Percentiles rank a stretch among this genome's conserved stretches.
Evolutionary conservation across 2,797 vertebrate species (phyloP).

Genomic region (Meda fulgida): DNA sequence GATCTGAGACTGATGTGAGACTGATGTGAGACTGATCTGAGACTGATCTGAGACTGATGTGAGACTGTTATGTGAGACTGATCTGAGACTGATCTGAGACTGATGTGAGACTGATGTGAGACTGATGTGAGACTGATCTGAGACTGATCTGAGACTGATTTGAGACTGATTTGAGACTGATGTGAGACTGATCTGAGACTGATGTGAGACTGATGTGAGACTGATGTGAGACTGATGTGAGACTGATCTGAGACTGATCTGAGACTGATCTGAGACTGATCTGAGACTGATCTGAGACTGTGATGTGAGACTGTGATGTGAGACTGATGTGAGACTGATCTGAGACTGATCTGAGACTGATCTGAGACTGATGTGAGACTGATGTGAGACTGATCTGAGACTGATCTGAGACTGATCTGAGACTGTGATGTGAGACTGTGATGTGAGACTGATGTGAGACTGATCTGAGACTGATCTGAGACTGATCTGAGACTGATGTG

Average conservation of each 20-base stretch:
- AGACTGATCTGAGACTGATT: too few species aligned
- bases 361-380: neutral
- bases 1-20: too few species aligned
- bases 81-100: too few species aligned
- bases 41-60: too few species aligned
- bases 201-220: neutral
- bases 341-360: neutral
- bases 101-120: too few species aligned
- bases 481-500: neutral
- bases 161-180: neutral
- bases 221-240: accelerated
- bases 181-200: neutral
- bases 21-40: too few species aligned
- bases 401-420: accelerated
- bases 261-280: accelerated
- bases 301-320: accelerated
- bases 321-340: neutral
- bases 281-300: accelerated
- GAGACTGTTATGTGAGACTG: too few species aligned
- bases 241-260: accelerated
- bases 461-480: neutral
- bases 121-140: too few species aligned
- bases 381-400: neutral
- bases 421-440: neutral
- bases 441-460: neutral